Evolutionary conservation across 2,113 vertebrate species (phyloP).

Genomic region (Upupa epops): DNA sequence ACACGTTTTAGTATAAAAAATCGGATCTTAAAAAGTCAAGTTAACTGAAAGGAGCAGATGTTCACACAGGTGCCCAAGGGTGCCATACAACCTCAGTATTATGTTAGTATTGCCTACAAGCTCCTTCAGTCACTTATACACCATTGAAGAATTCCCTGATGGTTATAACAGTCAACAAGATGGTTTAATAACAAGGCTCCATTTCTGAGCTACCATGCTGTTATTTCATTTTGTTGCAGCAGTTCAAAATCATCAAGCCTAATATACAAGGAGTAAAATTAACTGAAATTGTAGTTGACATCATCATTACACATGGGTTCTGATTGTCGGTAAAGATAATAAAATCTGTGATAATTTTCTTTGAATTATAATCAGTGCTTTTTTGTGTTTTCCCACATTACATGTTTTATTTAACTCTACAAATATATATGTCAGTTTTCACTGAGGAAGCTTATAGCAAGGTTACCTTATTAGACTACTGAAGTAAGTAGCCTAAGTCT

Average conservation of each 20-base stretch:
- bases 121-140: neutral
- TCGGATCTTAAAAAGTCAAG: neutral
- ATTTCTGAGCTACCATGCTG: conserved; percentile 2
- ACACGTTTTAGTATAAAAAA: neutral
- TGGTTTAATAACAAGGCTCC: conserved; percentile 14
- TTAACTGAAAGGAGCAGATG: neutral
- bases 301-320: conserved; percentile 57
- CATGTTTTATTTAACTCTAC: conserved; percentile 69
- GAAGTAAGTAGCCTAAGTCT: conserved; percentile 37
- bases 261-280: conserved; percentile 36
- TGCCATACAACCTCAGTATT: neutral
- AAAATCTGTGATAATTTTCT: conserved; percentile 30
- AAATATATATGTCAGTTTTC: conserved; percentile 64
- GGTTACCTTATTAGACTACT: conserved; percentile 58
- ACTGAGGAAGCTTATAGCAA: conserved; percentile 62
- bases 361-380: conserved; percentile 38
- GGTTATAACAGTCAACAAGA: neutral
- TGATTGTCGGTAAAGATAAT: conserved; percentile 53
- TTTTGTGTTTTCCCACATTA: conserved; percentile 29
- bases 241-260: conserved; percentile 24
- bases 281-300: conserved; percentile 38
- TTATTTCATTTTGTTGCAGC: conserved; percentile 40
- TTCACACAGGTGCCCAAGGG: conserved; percentile 18
- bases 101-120: neutral
- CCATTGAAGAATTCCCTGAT: neutral